Evolutionary conservation across 2,888 invertebrate genomes (phyloP).

Genomic region (Phengaris alcon): DNA sequence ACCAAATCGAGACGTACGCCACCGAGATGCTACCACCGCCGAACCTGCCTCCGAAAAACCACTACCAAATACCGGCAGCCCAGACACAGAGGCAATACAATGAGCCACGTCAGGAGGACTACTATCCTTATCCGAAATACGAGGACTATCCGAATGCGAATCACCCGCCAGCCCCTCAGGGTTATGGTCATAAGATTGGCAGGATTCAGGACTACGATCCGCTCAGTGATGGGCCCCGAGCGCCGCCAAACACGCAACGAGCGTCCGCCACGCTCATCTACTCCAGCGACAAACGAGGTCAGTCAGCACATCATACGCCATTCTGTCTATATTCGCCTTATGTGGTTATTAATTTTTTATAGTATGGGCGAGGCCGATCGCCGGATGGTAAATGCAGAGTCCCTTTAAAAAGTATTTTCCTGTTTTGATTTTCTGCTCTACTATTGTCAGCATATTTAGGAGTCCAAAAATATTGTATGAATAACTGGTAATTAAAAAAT

Average conservation of each 20-base stretch:
- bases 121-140: slow-evolving; percentile 44
- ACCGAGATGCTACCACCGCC: slow-evolving; percentile 70
- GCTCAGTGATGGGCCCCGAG: slow-evolving; percentile 83
- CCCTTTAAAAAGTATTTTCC: neutral
- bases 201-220: slow-evolving; percentile 91
- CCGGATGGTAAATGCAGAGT: no score
- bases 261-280: slow-evolving; percentile 92
- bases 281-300: slow-evolving; percentile 67
- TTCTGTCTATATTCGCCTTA: neutral
- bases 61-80: slow-evolving; percentile 60
- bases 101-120: slow-evolving; percentile 41
- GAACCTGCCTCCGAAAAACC: slow-evolving; percentile 62
- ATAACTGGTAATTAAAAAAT: no score
- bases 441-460: neutral
- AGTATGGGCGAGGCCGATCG: neutral
- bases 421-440: neutral
- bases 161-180: slow-evolving; percentile 36
- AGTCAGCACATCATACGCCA: slow-evolving; percentile 28
- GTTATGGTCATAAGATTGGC: slow-evolving; percentile 76
- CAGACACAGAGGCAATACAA: slow-evolving; percentile 42
- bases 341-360: neutral
- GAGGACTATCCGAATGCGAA: slow-evolving; percentile 47
- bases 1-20: slow-evolving; percentile 73
- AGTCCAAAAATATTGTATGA: neutral
- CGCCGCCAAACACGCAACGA: slow-evolving; percentile 85